phyloP scores from a whole-genome alignment of 2,888 invertebrate species.

The Cheilosia scutellata region DNA sequence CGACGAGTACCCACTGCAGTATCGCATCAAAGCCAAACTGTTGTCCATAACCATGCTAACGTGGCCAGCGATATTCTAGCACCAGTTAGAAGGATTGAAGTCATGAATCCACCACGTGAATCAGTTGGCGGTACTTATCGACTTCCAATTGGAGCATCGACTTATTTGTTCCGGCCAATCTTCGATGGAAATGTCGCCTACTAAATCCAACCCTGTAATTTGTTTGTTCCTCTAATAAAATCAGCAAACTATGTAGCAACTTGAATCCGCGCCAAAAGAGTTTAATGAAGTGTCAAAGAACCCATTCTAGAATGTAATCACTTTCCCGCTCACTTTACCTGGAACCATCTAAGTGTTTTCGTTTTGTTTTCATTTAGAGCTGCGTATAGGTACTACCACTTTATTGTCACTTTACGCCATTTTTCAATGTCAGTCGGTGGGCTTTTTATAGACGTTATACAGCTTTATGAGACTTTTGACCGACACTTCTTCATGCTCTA shows the following conservation, averaged over 20 bases:
- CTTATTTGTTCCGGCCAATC: background rate
- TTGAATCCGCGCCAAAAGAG: background rate
- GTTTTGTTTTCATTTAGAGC: background rate
- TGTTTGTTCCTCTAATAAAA: background rate
- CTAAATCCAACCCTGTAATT: background rate
- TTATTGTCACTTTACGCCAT: slow-evolving; percentile 12
- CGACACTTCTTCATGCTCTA: slow-evolving; percentile 27
- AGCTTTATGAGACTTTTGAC: slow-evolving; percentile 41
- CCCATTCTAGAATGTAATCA: background rate
- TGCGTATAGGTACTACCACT: slow-evolving; percentile 12
- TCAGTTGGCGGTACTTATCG: background rate
- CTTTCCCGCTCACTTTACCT: slow-evolving; percentile 14
- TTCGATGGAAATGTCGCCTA: background rate
- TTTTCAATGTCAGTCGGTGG: slow-evolving; percentile 42
- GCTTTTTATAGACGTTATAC: background rate
- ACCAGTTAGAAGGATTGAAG: slow-evolving; percentile 39
- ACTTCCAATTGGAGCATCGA: background rate
- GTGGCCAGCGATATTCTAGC: slow-evolving; percentile 77
- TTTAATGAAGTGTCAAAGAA: background rate
- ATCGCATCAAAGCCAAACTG: slow-evolving; percentile 86
- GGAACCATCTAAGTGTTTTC: background rate
- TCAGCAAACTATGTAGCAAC: background rate
- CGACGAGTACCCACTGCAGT: slow-evolving; percentile 82
- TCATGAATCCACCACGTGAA: background rate
- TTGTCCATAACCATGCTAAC: slow-evolving; percentile 85